Conservation (phyloP, 2,888 invertebrate genomes). For the Lasioglossum pauxillum region DNA sequence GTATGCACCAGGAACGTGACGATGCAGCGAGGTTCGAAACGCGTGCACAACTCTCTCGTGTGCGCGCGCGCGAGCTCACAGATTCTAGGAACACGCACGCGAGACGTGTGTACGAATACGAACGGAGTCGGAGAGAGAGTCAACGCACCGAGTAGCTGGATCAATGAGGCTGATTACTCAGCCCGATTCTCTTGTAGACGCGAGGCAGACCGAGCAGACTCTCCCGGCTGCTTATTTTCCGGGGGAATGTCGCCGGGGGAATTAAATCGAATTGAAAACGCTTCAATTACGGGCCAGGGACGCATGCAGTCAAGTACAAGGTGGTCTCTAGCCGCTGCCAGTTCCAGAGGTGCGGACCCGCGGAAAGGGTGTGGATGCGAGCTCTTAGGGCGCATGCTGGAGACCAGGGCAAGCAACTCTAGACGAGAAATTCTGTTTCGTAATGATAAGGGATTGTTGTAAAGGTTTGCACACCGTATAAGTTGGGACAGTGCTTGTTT, state of each 20-base stretch:
- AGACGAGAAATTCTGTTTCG: not conserved
- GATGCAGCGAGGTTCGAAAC: constrained; percentile 30
- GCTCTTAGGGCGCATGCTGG: not conserved
- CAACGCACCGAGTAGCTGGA: constrained; percentile 71
- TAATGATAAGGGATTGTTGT: not conserved
- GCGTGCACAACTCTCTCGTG: not conserved
- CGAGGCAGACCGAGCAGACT: constrained; percentile 59
- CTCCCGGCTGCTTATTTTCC: constrained; percentile 54
- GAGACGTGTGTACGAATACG: constrained; percentile 8
- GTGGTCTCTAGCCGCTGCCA: not conserved
- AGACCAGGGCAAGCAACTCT: not conserved
- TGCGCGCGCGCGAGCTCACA: not conserved
- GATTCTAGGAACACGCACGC: constrained; percentile 2
- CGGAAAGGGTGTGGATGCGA: not conserved
- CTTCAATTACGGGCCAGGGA: constrained; percentile 52
- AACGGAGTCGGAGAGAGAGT: constrained; percentile 54
- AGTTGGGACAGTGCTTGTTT: too few species aligned
- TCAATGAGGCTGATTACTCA: constrained; percentile 74
- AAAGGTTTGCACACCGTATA: too few species aligned
- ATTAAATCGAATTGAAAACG: constrained; percentile 68
- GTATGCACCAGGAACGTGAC: constrained; percentile 28
- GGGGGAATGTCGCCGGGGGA: constrained; percentile 45
- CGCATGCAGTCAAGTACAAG: constrained; percentile 45
- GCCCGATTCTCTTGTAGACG: constrained; percentile 64
- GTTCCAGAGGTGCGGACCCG: not conserved